Base-by-base conservation (phyloP, 2,113 vertebrate genomes). In the Corvus hawaiiensis region DNA sequence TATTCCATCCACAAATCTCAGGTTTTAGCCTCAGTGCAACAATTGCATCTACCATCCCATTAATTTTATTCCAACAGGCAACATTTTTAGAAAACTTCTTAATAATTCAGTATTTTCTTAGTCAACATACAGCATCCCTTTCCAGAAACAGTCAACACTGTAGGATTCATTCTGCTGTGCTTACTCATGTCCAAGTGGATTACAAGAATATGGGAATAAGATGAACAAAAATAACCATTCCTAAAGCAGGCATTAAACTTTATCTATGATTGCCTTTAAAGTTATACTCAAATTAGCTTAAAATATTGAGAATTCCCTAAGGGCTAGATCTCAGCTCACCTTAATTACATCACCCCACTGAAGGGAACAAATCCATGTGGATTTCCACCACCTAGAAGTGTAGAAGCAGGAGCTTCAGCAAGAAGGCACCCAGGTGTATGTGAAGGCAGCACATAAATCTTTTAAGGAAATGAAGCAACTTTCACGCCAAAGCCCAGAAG, bases 1-100 rank as follows among this genome's bases (percentile, higher is more conserved):
- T 52, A 39, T 58, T 79, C 77, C 35, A 67, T 13, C 30, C 52
- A 39, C 35, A 79, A n/a, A 79, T 54, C 61, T 78, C 48, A 56
- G 14, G 35, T 56, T 37, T 90, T 78, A 79, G 61, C 30, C 63
- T 87, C 28, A 28, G 30, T 68, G 35, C 87, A 92, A 85, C 30
- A 75, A 67, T 7, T 72, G 35, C 8, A 39, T 43, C 51, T 35
- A n/a, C 46, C 35, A 62, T 7, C 35, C 62, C n/a, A 71, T 84
- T 95, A 63, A 87, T 80, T 93, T 77, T 80, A 49, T 58, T 69
- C 23, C 75, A 44, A 85, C 54, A 82, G 63, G 51, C 27, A 89
- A 73, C 33, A 23, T 63, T 87, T 91, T 96, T 96, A 95, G 41
- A 84, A 94, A 96, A 51, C 55, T 68, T 74, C 79, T 95, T 94